Percentiles rank a stretch among this genome's conserved stretches.
phyloP scores from a whole-genome alignment of 1,140 invertebrate genomes.

The Lycorma delicatula region DNA sequence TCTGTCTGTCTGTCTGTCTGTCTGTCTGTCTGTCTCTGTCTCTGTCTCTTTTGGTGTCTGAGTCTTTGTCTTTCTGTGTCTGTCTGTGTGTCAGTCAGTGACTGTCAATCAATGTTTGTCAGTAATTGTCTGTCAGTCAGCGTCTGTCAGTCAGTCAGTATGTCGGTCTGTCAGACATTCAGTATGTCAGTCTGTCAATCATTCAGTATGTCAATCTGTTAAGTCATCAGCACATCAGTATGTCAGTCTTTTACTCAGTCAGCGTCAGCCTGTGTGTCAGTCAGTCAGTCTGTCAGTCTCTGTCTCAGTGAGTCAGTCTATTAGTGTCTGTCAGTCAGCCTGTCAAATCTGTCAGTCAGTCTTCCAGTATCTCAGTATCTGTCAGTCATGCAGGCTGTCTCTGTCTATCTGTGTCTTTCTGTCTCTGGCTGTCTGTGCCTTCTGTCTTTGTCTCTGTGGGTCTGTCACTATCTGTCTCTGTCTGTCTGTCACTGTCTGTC shows the following conservation, averaged over 20 bases:
- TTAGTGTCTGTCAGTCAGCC: conserved; percentile 26
- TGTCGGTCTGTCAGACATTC: conserved; percentile 24
- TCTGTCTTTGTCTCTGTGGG: conserved; percentile 22
- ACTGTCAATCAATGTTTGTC: conserved; percentile 11
- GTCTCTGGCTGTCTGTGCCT: conserved; percentile 26
- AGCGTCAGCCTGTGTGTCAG: conserved; percentile 27
- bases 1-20: conserved; percentile 20
- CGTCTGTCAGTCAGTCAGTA: conserved; percentile 27
- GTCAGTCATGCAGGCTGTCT: conserved; percentile 16
- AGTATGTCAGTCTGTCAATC: conserved; percentile 23
- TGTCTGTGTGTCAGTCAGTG: conserved; percentile 20
- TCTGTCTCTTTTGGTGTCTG: conserved; percentile 21
- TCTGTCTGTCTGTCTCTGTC: conserved; percentile 15
- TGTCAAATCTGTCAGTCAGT: conserved; percentile 23
- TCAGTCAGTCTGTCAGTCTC: conserved; percentile 19
- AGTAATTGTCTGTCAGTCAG: conserved; percentile 22
- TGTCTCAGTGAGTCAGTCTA: background rate
- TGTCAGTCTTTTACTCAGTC: conserved; percentile 15
- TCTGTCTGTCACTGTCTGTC: background rate
- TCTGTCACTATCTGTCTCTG: conserved; percentile 21
- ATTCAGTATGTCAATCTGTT: conserved; percentile 26
- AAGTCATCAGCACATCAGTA: conserved; percentile 17
- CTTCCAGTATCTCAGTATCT: conserved; percentile 19
- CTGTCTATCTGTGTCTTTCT: conserved; percentile 25
- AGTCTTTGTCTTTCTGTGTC: conserved; percentile 20